A percentile compares a stretch with the other conserved stretches of the same genome.
Evolutionary conservation across 2,888 invertebrate species (phyloP).

Genomic region (Ariolimax columbianus): DNA sequence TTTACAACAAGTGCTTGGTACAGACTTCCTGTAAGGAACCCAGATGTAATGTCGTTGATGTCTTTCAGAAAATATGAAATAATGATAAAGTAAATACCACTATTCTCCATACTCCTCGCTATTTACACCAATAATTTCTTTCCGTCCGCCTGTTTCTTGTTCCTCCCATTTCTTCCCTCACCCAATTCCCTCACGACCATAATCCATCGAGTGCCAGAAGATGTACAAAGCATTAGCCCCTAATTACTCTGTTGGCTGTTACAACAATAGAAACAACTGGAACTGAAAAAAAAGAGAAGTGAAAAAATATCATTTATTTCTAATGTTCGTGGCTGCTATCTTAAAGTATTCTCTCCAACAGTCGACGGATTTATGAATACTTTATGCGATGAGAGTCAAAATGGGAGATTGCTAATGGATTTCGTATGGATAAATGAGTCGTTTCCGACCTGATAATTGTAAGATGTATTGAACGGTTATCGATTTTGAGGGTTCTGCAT

Average conservation of each 20-base stretch:
- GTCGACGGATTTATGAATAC: constrained; percentile 5
- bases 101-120: too few species aligned
- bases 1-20: too few species aligned
- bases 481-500: constrained; percentile 1
- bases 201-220: background rate
- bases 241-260: background rate
- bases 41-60: too few species aligned
- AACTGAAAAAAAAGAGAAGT: background rate
- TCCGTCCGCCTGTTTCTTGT: too few species aligned
- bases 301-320: background rate
- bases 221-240: background rate
- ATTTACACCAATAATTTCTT: too few species aligned
- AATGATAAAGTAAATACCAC: too few species aligned
- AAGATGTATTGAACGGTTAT: constrained; percentile 3
- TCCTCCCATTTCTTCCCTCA: background rate
- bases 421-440: background rate
- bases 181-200: background rate
- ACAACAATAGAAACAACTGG: background rate
- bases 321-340: background rate
- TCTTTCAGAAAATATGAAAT: too few species aligned
- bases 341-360: constrained; percentile 5
- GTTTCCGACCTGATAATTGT: background rate
- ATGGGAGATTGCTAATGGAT: background rate
- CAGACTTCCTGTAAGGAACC: too few species aligned
- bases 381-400: background rate